Base-by-base conservation (phyloP, 2,888 invertebrate species). In the Parelbella ahira region DNA sequence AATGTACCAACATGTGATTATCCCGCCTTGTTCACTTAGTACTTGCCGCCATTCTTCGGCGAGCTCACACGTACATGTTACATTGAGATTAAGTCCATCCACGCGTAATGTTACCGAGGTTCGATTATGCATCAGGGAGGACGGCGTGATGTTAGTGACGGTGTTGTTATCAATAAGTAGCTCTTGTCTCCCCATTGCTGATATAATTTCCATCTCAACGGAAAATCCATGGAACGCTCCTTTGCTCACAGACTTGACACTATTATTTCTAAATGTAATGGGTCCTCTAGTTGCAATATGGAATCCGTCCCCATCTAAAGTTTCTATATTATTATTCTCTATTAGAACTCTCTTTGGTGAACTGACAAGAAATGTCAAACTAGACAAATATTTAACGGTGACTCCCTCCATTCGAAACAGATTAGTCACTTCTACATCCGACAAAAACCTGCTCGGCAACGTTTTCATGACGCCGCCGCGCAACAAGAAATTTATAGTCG, bases 361-460 rank as follows among this genome's bases (percentile, higher is more conserved):
- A 55, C 79, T 88, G 49, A 93, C 87, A 54, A 92, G 90, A 76
- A 94, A 93, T 10, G 93, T 92, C 51, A 91, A 90, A 54, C 94
- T 92, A 54, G 90, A 88, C 29, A 95, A 74, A 50, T 84, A 88
- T 41, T 89, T 87, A 57, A 94, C 90, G 28, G 68, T 84, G 47
- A 93, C 91, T 50, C 92, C 90, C 48, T 91, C 90, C 59, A 95
- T 88, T 53, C 88, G 82, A 50, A 95, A 90, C 43, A 90, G 86
- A 56, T 92, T 88, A 36, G 88, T 88, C 21, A 95, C 91, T 57
- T 92, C 92, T 32, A 95, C 80, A 56, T 95, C 94, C 43, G 93
- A 93, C 64, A 94, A 89, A 43, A 91, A 90, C 47, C 93, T 89
- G 54, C 94, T 93, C 2, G 93, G 93, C 45, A 94, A 68, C 34